Conservation (phyloP, 2,113 vertebrate species). For the Alligator sinensis region DNA sequence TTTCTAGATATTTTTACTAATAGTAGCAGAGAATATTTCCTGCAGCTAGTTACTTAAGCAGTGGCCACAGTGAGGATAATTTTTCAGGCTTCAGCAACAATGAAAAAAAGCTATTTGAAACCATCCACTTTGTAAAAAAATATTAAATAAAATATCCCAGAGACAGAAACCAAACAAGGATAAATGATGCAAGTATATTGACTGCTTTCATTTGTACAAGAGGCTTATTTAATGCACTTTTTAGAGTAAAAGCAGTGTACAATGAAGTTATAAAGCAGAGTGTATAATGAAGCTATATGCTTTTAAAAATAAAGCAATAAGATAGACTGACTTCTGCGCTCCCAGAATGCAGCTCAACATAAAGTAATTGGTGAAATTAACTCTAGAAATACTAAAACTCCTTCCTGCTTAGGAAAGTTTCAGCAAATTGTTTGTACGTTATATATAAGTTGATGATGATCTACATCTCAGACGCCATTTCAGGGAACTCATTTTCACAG, state of each 20-base stretch:
- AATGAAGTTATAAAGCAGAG: accelerated
- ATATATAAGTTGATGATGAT: not conserved
- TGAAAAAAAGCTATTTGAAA: not conserved
- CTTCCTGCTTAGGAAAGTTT: not conserved
- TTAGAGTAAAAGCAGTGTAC: not conserved
- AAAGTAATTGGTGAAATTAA: not conserved
- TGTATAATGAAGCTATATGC: not conserved
- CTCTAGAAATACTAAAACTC: not conserved
- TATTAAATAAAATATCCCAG: not conserved
- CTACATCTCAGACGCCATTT: not conserved
- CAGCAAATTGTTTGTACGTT: not conserved
- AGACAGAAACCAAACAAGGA: not conserved
- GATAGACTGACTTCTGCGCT: too few relatives aligned
- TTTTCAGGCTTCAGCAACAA: not conserved
- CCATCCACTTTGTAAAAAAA: constrained; percentile 6
- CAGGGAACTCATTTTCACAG: not conserved
- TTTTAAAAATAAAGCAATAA: not conserved
- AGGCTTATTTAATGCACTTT: not conserved
- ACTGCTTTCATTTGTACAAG: not conserved
- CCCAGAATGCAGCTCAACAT: not conserved
- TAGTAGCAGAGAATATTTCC: not conserved
- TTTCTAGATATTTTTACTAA: constrained; percentile 22
- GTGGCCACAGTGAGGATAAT: too few relatives aligned
- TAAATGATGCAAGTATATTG: not conserved
- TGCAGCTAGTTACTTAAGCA: constrained; percentile 18